These are phyloP conservation scores for Meiosimyza platycephala DNA, from an alignment of 2,888 invertebrate species.

Conservation along the genomic window DNA sequence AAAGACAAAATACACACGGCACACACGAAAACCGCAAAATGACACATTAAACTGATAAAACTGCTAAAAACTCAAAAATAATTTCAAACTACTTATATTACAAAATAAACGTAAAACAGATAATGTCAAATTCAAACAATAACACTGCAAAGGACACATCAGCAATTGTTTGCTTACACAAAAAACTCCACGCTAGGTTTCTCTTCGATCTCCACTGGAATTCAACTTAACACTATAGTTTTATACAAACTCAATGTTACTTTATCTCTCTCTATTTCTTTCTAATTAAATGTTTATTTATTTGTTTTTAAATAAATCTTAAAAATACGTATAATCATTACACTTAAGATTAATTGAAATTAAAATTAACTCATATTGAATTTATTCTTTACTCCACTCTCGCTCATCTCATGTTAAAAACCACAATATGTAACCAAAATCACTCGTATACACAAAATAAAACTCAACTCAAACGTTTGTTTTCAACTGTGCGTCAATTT, in stretches of 20 bases:
- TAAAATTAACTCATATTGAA: slow-evolving; percentile 43
- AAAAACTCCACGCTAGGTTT: no score
- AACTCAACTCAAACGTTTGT: slow-evolving; percentile 37
- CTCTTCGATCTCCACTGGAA: no score
- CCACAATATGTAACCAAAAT: slow-evolving; percentile 21
- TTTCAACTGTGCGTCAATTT: slow-evolving; percentile 39
- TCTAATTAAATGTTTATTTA: slow-evolving; percentile 37
- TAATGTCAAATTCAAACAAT: no score
- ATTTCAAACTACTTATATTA: no score
- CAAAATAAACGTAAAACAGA: no score
- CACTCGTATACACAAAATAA: slow-evolving; percentile 34
- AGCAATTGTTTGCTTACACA: no score
- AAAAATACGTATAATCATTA: slow-evolving; percentile 31
- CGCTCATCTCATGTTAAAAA: slow-evolving; percentile 39
- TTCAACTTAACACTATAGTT: no score
- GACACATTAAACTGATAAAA: no score
- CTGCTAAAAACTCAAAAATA: no score
- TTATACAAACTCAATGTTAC: slow-evolving; percentile 7
- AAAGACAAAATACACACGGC: no score
- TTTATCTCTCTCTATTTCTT: slow-evolving; percentile 29
- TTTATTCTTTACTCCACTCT: slow-evolving; percentile 38
- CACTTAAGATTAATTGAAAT: slow-evolving; percentile 32
- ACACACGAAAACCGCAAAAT: no score
- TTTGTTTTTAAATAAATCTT: slow-evolving; percentile 39
- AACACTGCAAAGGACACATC: no score